A percentile compares a stretch with the other conserved stretches of the same genome.
Conservation (phyloP, 2,113 vertebrate genomes). For the Setophaga kirtlandii region DNA sequence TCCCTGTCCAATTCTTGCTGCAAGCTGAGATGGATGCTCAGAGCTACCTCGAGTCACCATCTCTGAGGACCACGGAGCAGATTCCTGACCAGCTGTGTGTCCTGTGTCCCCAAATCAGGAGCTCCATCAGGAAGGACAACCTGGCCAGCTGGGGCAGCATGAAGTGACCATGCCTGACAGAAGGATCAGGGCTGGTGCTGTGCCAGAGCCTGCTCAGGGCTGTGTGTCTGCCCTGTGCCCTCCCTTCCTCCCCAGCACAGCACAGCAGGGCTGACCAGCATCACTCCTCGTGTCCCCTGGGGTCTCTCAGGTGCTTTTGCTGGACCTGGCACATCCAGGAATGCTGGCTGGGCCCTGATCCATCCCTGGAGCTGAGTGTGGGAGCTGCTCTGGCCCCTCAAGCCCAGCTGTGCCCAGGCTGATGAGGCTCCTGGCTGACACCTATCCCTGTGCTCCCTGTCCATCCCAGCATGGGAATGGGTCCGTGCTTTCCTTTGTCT, state of each 20-base stretch:
- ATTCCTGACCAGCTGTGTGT: neutral
- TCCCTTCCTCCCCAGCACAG: neutral
- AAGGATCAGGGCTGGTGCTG: neutral
- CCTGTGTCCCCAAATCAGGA: too few relatives aligned
- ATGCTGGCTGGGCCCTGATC: too few relatives aligned
- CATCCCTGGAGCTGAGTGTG: neutral
- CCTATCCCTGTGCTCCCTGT: neutral
- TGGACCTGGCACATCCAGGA: neutral
- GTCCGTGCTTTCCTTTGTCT: neutral
- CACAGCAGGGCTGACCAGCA: accelerated
- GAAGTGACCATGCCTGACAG: neutral
- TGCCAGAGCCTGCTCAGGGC: neutral
- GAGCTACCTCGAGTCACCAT: neutral
- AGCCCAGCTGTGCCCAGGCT: neutral
- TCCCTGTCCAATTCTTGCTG: neutral
- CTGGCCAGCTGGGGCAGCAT: accelerated
- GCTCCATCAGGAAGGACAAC: too few relatives aligned
- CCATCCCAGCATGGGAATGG: neutral
- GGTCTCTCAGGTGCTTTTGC: neutral
- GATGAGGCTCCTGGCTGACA: neutral
- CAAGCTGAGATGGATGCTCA: neutral
- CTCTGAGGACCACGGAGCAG: neutral
- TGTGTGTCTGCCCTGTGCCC: accelerated
- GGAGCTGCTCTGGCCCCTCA: neutral
- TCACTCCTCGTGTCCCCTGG: accelerated